phyloP scores from a whole-genome alignment of 2,888 invertebrate genomes.

The Drosophila ustulata region DNA sequence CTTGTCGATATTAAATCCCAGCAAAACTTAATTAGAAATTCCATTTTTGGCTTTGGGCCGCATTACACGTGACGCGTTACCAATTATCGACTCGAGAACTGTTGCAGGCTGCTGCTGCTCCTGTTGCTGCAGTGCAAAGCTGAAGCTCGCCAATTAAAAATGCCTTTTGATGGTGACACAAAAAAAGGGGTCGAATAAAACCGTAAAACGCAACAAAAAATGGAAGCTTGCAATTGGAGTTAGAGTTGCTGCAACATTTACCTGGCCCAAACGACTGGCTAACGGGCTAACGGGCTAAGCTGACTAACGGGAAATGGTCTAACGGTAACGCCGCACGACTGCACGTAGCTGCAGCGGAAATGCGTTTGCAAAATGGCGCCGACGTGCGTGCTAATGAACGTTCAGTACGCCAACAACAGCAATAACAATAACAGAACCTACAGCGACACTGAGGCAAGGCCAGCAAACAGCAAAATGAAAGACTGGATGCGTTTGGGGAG shows the following conservation, averaged over 20 bases:
- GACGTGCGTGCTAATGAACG: conserved; percentile 81
- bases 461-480: conserved; percentile 59
- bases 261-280: conserved; percentile 53
- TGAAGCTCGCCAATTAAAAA: conserved; percentile 75
- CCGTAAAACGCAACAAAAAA: conserved; percentile 3
- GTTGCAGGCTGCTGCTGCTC: conserved; percentile 36
- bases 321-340: conserved; percentile 53
- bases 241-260: conserved; percentile 60
- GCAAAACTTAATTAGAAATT: conserved; percentile 84
- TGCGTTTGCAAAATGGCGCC: conserved; percentile 79
- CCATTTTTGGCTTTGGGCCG: conserved; percentile 83
- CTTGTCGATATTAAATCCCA: conserved; percentile 79
- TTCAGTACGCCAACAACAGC: conserved; percentile 13
- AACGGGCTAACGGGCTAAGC: conserved; percentile 37
- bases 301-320: conserved; percentile 51
- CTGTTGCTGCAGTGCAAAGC: conserved; percentile 46
- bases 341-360: conserved; percentile 75
- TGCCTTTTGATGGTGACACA: conserved; percentile 70
- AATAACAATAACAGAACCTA: not conserved
- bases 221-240: conserved; percentile 20
- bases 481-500: not conserved
- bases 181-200: conserved; percentile 3
- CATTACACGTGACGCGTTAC: conserved; percentile 81
- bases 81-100: conserved; percentile 81
- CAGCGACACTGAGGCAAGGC: conserved; percentile 33